Base-by-base conservation (phyloP, 2,797 vertebrate species). In the Pipistrellus kuhlii region DNA sequence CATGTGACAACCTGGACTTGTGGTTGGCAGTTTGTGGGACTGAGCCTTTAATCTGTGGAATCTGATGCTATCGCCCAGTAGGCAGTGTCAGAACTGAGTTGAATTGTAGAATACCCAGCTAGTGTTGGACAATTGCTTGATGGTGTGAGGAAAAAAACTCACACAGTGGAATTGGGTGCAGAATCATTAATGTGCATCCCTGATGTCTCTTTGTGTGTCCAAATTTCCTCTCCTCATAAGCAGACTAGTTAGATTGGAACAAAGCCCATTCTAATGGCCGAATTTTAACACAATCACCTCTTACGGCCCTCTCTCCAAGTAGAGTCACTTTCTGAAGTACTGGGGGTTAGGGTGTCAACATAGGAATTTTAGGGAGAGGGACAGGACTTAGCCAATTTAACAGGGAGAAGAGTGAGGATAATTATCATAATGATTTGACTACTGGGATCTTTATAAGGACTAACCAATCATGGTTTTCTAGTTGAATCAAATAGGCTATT, bases 351-450 rank as follows among this genome's bases (percentile, higher is more conserved):
- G 6, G 18, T 3, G 86, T 92, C 15, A 77, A 23, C 15, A 41
- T 5, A 62, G 27, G 55, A 27, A 73, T n/a, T 93, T 73, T 30
- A 38, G 0, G 5, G 18, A 7, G 1, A 21, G 11, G 21, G 3
- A 12, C 8, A 38, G 23, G 81, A 48, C 68, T 85, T 21, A 27
- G 3, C 10, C 5, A 62, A 8, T 53, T 89, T 80, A 62, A 17
- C 41, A 81, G 2, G 1, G 6, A 84, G 27, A 14, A 77, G 14
- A 76, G 15, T 27, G n/a, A 85, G 57, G 25, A 71, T 83, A 83
- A 69, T 75, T 62, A 83, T 91, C 17, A 91, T 20, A 71, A 41
- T 89, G 15, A 77, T 90, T 80, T 87, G 69, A 88, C 32, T 57
- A 1, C 13, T 59, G 38, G 27, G 46, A 91, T 66, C 18, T 71